A percentile compares a stretch with the other conserved stretches of the same genome.
Conservation (phyloP, 1,140 invertebrate species). For the Scaptomyza graminum region DNA sequence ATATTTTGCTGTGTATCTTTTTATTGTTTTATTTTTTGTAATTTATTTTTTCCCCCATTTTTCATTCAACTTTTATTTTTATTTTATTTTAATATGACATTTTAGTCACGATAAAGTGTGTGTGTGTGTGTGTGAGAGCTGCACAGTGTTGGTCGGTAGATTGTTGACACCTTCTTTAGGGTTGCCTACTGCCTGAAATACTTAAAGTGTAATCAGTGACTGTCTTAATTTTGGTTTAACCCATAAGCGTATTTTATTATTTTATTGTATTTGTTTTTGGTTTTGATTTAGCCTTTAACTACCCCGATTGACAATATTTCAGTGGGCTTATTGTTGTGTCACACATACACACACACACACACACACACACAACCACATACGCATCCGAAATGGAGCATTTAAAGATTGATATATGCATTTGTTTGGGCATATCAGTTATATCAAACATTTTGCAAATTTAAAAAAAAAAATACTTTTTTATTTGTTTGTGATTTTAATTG, state of each 20-base stretch:
- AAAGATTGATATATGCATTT: slow-evolving; percentile 25
- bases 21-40: slow-evolving; percentile 33
- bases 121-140: slow-evolving; percentile 11
- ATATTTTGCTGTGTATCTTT: slow-evolving; percentile 66
- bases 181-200: slow-evolving; percentile 17
- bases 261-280: background rate
- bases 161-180: slow-evolving; percentile 57
- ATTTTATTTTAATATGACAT: slow-evolving; percentile 72
- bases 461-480: background rate
- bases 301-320: slow-evolving; percentile 71
- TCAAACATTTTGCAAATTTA: background rate
- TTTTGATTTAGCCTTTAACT: slow-evolving; percentile 32
- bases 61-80: slow-evolving; percentile 54
- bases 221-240: slow-evolving; percentile 39
- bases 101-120: slow-evolving; percentile 55
- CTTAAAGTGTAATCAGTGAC: slow-evolving; percentile 55
- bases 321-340: slow-evolving; percentile 63
- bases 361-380: slow-evolving; percentile 39
- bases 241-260: slow-evolving; percentile 9
- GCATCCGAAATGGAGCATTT: slow-evolving; percentile 69
- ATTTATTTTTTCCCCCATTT: slow-evolving; percentile 26
- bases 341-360: slow-evolving; percentile 30
- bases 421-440: slow-evolving; percentile 5
- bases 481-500: no score
- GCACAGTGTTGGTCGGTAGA: slow-evolving; percentile 42